phyloP scores from a whole-genome alignment of 2,888 invertebrate species.

The Eupithecia dodoneata region DNA sequence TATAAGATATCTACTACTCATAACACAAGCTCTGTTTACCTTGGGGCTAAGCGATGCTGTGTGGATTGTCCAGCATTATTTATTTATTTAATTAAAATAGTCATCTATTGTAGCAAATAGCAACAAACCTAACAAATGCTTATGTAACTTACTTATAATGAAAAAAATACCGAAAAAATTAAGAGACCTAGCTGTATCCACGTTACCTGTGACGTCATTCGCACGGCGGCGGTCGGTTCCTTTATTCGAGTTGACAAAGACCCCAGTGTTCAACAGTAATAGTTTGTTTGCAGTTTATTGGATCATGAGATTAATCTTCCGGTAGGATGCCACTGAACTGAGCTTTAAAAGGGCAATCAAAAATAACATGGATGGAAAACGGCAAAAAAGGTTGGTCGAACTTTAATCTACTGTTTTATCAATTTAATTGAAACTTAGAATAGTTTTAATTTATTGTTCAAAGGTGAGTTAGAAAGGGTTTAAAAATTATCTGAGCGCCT shows the following conservation, averaged over 20 bases:
- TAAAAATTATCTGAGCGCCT: no score
- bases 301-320: slow-evolving; percentile 21
- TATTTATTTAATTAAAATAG: no score
- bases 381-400: background rate
- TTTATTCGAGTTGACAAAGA: slow-evolving; percentile 32
- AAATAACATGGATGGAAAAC: background rate
- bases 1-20: no score
- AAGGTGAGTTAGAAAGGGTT: background rate
- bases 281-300: slow-evolving; percentile 27
- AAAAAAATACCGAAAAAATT: no score
- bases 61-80: no score
- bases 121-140: no score
- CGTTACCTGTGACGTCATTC: slow-evolving; percentile 8
- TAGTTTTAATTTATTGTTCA: background rate
- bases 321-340: slow-evolving; percentile 11
- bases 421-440: background rate
- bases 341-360: slow-evolving; percentile 9
- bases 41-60: no score
- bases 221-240: slow-evolving; percentile 13
- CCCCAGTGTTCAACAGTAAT: slow-evolving; percentile 26
- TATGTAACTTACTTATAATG: no score
- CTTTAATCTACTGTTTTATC: background rate
- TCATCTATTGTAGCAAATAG: no score
- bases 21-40: no score
- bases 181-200: slow-evolving; percentile 3